Base-by-base conservation (phyloP, 2,797 vertebrate genomes). In the Protosalanx chinensis region DNA sequence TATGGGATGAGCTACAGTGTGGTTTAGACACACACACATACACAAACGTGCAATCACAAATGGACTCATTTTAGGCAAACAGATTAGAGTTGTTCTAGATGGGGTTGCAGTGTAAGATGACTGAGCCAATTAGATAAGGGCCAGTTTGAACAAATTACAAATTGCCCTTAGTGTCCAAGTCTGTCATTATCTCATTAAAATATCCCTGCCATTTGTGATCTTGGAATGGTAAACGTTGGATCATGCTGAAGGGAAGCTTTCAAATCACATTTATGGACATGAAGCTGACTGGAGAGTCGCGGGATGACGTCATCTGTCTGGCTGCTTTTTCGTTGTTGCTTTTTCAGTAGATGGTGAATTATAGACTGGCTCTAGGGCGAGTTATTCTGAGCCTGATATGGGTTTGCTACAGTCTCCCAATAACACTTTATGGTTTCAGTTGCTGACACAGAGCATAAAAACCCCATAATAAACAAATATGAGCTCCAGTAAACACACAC, bases 311-410 rank as follows among this genome's bases (percentile, higher is more conserved):
- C 10, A 41, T 59, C 71, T 77, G 77, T 72, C 84, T 77, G 81
- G 70, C 76, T 70, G 67, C 41, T 46, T 46, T 46, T 13, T 46
- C 10, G 8, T 80, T 72, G 72, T 8, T 10, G 64, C 71, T 76
- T 86, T 84, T 81, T 74, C 82, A 84, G 71, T 37, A 5, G 15
- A 63, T 72, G 66, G 76, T 80, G 77, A 89, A 89, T 88, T 86
- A 86, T 65, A 85, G 86, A 85, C 74, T 72, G 56, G 60, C 71
- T 76, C 69, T 32, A 12, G 60, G 60, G 64, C 84, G 76, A 83
- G 87, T 86, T 86, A 86, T 89, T 87, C 83, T 77, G 73, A 86
- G 83, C 79, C 1, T 78, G 72, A 79, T 83, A 81, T 77, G 73
- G 76, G 75, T 87, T 79, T 82, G 73, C 74, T 84, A 70, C 74